Percentiles rank a stretch among this genome's conserved stretches.
phyloP scores from a whole-genome alignment of 35 echinoderm and acorn worm species.

The Heliocidaris erythrogramma region DNA sequence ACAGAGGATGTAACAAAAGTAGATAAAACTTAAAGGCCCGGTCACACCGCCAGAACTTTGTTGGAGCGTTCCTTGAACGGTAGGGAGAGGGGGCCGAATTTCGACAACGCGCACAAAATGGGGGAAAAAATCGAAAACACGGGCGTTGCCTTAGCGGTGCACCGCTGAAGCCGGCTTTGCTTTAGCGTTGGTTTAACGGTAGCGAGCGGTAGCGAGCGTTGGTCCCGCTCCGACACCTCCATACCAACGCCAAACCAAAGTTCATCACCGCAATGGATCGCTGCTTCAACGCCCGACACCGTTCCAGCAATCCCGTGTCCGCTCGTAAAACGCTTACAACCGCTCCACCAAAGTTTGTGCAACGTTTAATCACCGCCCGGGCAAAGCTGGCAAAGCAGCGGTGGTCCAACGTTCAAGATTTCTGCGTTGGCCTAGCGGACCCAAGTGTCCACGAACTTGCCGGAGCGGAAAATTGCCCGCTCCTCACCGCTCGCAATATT shows the following conservation, averaged over 20 bases:
- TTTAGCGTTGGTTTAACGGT: conserved; percentile 34
- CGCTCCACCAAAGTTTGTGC: conserved; percentile 36
- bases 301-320: conserved; percentile 22
- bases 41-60: too few species aligned
- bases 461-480: conserved; percentile 28
- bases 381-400: conserved; percentile 33
- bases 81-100: conserved; percentile 22
- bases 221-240: not conserved
- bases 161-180: conserved; percentile 37
- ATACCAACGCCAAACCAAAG: conserved; percentile 37
- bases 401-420: conserved; percentile 23
- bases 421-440: conserved; percentile 30
- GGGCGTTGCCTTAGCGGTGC: conserved; percentile 37
- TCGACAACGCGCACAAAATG: conserved; percentile 20
- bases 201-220: conserved; percentile 34
- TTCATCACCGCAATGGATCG: conserved; percentile 43
- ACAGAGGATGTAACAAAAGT: too few species aligned
- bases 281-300: conserved; percentile 34
- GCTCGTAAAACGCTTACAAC: conserved; percentile 30
- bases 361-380: conserved; percentile 25
- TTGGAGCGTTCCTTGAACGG: too few species aligned
- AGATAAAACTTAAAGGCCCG: too few species aligned
- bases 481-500: conserved; percentile 44
- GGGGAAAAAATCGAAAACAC: conserved; percentile 31
- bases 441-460: conserved; percentile 24